Base-by-base conservation (phyloP, 2,888 invertebrate genomes). In the Azorinus chamasolen region DNA sequence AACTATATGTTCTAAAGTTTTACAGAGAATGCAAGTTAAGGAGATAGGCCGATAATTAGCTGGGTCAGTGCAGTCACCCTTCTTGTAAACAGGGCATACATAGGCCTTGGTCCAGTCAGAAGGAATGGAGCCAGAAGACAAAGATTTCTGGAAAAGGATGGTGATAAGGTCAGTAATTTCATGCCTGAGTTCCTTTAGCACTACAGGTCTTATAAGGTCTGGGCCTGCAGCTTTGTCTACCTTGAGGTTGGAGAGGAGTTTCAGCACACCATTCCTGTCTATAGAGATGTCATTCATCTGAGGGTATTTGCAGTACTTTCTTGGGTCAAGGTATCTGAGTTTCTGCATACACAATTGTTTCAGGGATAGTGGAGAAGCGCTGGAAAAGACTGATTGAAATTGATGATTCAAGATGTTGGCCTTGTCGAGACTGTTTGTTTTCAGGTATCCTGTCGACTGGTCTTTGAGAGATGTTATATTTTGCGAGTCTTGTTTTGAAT, bases 371-470 rank as follows among this genome's bases (percentile, higher is more conserved):
- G 41, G 57, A 16, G 41, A 57, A 20, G n/a, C 14, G 12, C 41
- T 39, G 41, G 43, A 22, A 45, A 59, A 59, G 25, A 59, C 58
- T 12, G 43, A 59, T 16, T 59, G 58, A 25, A 59, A 59, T 27
- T 45, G 45, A 1, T 25, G 25, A n/a, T 59, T 59, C 14, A 59
- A 46, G 18, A 59, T 59, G 24, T 45, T 45, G 4, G 45, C 58
- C 22, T 45, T 59, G 20, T 59, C 58, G 3, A 14, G 22, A 14
- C 20, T 46, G 5, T 46, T 25, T 24, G 41, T 25, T 25, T 24
- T 43, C 14, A 59, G n/a, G 4, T 2, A 45, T 5, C 27, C 58
- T 4, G 41, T 45, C 14, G 16, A 24, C 27, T 37, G 16, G 37
- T 54, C 54, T 54, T 54, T 59, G 46, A 8, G 25, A 25, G 24